Percentiles rank a stretch among this genome's conserved stretches.
phyloP scores from a whole-genome alignment of 2,113 vertebrate genomes.

The Ctenomys sociabilis region DNA sequence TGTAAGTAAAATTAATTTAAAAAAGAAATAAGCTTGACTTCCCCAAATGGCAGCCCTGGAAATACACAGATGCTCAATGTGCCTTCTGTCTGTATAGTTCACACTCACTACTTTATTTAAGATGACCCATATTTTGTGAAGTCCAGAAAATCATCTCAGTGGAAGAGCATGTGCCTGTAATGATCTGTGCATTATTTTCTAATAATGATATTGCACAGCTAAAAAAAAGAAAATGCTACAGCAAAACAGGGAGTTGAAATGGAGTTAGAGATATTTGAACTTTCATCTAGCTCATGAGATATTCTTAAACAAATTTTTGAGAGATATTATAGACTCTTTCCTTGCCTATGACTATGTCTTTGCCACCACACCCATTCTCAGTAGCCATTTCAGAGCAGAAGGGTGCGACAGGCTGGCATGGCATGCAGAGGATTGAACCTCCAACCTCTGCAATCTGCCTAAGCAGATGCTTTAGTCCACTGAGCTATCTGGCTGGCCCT shows the following conservation, averaged over 20 bases:
- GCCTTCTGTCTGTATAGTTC: background rate
- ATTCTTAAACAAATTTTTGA: background rate
- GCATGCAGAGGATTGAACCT: too few relatives aligned
- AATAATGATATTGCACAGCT: background rate
- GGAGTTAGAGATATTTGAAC: background rate
- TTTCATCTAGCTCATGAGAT: background rate
- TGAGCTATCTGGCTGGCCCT: background rate
- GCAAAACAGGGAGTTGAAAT: background rate
- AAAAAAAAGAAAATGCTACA: background rate
- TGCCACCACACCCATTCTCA: too few relatives aligned
- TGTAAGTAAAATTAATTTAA: too few relatives aligned
- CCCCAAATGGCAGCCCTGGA: background rate
- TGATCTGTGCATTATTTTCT: background rate
- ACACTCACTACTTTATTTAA: background rate
- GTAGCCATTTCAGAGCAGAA: too few relatives aligned
- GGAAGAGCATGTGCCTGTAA: background rate
- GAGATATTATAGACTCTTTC: background rate
- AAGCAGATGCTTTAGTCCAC: too few relatives aligned
- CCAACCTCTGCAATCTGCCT: too few relatives aligned
- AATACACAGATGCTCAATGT: background rate
- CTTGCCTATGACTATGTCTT: background rate
- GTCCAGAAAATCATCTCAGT: background rate
- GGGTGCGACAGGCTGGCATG: too few relatives aligned
- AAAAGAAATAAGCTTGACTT: background rate
- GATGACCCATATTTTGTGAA: background rate